A percentile compares a stretch with the other conserved stretches of the same genome.
phyloP scores from a whole-genome alignment of 2,113 vertebrate species.

The Ptyas mucosa region DNA sequence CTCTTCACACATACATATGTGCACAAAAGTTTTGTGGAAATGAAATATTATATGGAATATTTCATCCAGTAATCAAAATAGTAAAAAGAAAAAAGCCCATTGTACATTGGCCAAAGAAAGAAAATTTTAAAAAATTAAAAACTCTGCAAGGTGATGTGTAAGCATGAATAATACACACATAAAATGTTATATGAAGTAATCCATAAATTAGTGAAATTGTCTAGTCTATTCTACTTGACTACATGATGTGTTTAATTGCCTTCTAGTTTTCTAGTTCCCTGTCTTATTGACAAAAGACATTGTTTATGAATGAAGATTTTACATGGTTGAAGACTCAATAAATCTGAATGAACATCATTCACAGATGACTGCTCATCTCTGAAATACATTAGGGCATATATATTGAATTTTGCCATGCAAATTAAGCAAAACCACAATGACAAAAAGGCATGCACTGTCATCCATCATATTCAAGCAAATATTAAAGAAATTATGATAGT shows the following conservation, averaged over 20 bases:
- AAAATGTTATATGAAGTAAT: neutral
- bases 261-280: neutral
- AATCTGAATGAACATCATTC: neutral
- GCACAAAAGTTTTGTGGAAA: neutral
- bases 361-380: neutral
- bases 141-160: neutral
- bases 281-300: neutral
- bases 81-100: neutral
- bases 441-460: neutral
- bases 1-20: neutral
- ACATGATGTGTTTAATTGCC: neutral
- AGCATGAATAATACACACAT: neutral
- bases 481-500: neutral
- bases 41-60: neutral
- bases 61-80: neutral
- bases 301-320: neutral
- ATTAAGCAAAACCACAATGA: neutral
- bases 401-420: neutral
- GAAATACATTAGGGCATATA: neutral
- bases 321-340: neutral
- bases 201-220: neutral
- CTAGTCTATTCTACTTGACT: neutral
- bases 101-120: neutral
- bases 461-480: slow-evolving; percentile 6
- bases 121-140: neutral